phyloP scores from a whole-genome alignment of 2,113 vertebrate species.

The Rhinogobius similis region DNA sequence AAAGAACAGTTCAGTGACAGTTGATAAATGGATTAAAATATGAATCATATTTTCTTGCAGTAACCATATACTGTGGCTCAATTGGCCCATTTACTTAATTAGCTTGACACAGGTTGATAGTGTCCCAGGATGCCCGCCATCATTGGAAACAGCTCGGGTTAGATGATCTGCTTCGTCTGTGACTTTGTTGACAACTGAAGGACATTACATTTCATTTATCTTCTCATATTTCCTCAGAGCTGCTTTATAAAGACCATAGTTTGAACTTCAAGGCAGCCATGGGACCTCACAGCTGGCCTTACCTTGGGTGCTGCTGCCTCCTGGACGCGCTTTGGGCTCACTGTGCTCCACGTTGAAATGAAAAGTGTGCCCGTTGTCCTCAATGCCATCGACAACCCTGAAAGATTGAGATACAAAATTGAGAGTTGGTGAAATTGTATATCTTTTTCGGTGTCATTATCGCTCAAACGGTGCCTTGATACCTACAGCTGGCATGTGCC shows the following conservation, averaged over 20 bases:
- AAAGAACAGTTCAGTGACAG: neutral
- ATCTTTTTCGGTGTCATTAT: constrained; percentile 60
- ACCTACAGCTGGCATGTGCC: constrained; percentile 58
- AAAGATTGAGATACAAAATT: constrained; percentile 22
- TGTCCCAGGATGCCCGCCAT: constrained; percentile 18
- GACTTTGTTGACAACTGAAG: constrained; percentile 35
- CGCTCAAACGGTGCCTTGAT: constrained; percentile 51
- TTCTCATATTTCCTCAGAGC: constrained; percentile 55
- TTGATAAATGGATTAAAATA: neutral
- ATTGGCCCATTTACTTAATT: constrained; percentile 7
- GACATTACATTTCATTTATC: constrained; percentile 38
- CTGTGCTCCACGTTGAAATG: constrained; percentile 79
- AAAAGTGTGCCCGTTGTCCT: constrained; percentile 85
- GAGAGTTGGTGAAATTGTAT: constrained; percentile 64
- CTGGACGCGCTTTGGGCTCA: constrained; percentile 37
- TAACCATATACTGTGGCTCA: neutral
- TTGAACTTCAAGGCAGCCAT: constrained; percentile 57
- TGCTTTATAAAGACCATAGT: constrained; percentile 22
- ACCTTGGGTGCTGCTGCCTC: constrained; percentile 55
- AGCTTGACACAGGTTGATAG: constrained; percentile 17
- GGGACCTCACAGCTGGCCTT: constrained; percentile 50
- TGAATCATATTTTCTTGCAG: neutral
- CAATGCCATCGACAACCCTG: constrained; percentile 94
- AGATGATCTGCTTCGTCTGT: constrained; percentile 35
- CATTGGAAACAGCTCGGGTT: constrained; percentile 17